A percentile compares a stretch with the other conserved stretches of the same genome.
These are phyloP conservation scores for Sepioteuthis lessoniana DNA, from an alignment of 2,888 invertebrate genomes.

Conservation along the genomic window DNA sequence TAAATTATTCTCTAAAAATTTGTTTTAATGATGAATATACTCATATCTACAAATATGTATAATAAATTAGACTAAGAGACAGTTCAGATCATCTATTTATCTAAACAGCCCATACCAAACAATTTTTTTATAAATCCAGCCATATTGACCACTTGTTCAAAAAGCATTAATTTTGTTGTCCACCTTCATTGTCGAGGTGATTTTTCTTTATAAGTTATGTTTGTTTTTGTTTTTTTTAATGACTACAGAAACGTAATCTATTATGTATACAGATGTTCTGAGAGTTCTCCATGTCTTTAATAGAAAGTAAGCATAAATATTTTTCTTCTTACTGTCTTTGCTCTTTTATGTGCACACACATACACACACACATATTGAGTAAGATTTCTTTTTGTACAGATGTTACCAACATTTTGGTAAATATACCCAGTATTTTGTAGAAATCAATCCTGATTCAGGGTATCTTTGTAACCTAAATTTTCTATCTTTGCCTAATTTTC, in stretches of 20 bases:
- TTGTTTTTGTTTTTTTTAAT: not conserved
- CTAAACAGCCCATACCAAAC: not conserved
- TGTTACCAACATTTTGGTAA: constrained; percentile 33
- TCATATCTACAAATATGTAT: no score
- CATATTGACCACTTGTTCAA: not conserved
- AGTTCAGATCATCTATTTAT: no score
- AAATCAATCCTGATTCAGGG: not conserved
- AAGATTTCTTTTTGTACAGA: not conserved
- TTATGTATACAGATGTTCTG: not conserved
- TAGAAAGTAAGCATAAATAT: no score
- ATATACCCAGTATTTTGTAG: not conserved
- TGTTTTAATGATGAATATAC: no score
- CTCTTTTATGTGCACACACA: not conserved
- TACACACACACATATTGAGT: not conserved
- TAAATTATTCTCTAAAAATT: no score
- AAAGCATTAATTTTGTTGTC: not conserved
- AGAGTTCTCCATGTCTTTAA: not conserved
- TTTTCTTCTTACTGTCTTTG: not conserved
- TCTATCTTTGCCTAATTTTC: not conserved
- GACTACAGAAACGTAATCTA: not conserved
- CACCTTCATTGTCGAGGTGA: not conserved
- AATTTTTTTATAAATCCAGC: not conserved
- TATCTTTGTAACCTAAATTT: constrained; percentile 1
- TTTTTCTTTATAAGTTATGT: not conserved
- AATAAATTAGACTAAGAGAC: no score